Percentiles rank a stretch among this genome's conserved stretches.
phyloP scores from a whole-genome alignment of 2,113 vertebrate species.

The Nerophis lumbriciformis region DNA sequence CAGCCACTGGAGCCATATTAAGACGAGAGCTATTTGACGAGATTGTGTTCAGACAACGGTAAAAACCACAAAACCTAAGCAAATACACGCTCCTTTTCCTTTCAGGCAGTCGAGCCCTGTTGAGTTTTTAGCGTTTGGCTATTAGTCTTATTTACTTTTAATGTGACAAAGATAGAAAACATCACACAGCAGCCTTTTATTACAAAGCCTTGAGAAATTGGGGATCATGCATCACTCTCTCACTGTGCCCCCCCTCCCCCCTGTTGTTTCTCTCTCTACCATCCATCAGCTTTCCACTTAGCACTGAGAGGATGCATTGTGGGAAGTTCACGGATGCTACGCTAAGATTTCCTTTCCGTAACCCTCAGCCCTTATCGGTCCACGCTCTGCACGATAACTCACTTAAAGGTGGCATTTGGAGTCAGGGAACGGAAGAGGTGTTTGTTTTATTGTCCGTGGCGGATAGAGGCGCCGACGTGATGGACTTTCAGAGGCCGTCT shows the following conservation, averaged over 20 bases:
- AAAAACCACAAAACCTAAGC: slow-evolving; percentile 6
- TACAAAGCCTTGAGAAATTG: slow-evolving; percentile 61
- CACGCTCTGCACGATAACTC: slow-evolving; percentile 45
- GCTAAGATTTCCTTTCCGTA: slow-evolving; percentile 18
- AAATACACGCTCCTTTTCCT: slow-evolving; percentile 28
- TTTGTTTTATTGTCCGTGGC: slow-evolving; percentile 46
- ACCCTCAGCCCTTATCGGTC: slow-evolving; percentile 39
- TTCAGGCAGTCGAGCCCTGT: slow-evolving; percentile 32
- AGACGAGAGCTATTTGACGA: slow-evolving; percentile 4
- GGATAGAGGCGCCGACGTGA: slow-evolving; percentile 20
- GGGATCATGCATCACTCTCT: slow-evolving; percentile 58
- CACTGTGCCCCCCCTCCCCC: slow-evolving; percentile 31
- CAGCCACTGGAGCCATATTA: slow-evolving; percentile 29
- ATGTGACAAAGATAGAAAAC: slow-evolving; percentile 64
- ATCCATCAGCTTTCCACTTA: slow-evolving; percentile 52
- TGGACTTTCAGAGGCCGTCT: slow-evolving; percentile 32
- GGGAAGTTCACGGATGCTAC: slow-evolving; percentile 40
- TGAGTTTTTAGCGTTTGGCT: slow-evolving; percentile 44
- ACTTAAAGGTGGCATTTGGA: slow-evolving; percentile 54
- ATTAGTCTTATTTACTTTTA: slow-evolving; percentile 69
- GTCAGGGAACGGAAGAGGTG: slow-evolving; percentile 46
- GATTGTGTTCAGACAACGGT: slow-evolving; percentile 3
- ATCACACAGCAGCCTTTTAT: slow-evolving; percentile 59
- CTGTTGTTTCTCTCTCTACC: slow-evolving; percentile 36
- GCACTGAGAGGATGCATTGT: slow-evolving; percentile 48